A percentile compares a stretch with the other conserved stretches of the same genome.
phyloP scores from a whole-genome alignment of 2,113 vertebrate species.

The Phrynosoma platyrhinos region DNA sequence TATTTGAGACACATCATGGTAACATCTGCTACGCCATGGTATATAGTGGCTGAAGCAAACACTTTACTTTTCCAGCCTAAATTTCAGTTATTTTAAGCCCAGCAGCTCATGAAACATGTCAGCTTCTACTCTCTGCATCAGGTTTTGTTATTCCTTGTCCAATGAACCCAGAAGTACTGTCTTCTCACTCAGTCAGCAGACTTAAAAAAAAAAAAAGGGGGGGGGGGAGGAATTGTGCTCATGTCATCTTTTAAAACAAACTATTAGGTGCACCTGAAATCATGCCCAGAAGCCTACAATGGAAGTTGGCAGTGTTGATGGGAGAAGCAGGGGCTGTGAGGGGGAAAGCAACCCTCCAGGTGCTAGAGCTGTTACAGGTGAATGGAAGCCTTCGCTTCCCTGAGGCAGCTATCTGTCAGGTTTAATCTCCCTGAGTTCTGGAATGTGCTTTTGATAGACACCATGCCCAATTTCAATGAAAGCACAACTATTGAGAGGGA shows the following conservation, averaged over 20 bases:
- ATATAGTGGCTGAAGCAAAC: background rate
- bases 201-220: background rate
- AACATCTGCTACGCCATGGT: constrained; percentile 40
- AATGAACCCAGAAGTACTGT: background rate
- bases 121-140: background rate
- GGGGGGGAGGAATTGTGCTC: constrained; percentile 5
- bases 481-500: constrained; percentile 39
- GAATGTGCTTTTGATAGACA: constrained; percentile 44
- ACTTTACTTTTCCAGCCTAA: constrained; percentile 43
- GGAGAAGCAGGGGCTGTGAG: constrained; percentile 46
- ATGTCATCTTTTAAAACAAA: constrained; percentile 58
- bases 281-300: constrained; percentile 38
- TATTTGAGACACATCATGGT: constrained; percentile 40
- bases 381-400: constrained; percentile 49
- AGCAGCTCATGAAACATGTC: constrained; percentile 21
- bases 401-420: constrained; percentile 53
- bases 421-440: constrained; percentile 59
- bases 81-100: constrained; percentile 29
- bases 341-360: constrained; percentile 61
- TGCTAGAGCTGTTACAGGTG: constrained; percentile 69
- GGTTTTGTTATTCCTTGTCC: constrained; percentile 18
- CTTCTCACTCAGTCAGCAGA: constrained; percentile 20
- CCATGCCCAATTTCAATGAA: constrained; percentile 61
- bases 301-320: constrained; percentile 46
- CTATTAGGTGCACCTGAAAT: constrained; percentile 27